Evolutionary conservation across 2,113 vertebrate species (phyloP).

Genomic region (Drymodes brunneopygia): DNA sequence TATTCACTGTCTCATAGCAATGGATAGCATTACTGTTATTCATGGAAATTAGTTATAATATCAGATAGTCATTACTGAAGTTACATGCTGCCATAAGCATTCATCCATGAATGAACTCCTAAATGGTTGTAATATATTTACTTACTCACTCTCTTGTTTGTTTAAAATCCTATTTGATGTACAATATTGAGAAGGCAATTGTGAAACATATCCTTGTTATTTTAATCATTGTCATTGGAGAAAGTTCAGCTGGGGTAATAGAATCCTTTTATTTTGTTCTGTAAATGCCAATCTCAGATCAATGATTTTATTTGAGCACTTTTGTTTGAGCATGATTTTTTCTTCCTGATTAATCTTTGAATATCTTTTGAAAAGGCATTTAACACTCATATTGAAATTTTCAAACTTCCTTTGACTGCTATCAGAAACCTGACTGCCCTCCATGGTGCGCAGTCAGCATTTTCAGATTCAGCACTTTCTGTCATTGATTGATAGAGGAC

Average conservation of each 20-base stretch:
- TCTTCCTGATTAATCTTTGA: background rate
- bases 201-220: background rate
- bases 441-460: slow-evolving; percentile 50
- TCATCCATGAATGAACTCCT: background rate
- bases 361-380: background rate
- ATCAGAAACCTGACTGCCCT: slow-evolving; percentile 11
- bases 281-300: background rate
- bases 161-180: background rate
- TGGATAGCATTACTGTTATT: background rate
- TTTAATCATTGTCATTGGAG: background rate
- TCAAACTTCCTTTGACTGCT: background rate
- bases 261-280: background rate
- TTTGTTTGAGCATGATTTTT: background rate
- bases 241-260: background rate
- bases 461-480: slow-evolving; percentile 58
- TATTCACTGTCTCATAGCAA: background rate
- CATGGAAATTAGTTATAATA: background rate
- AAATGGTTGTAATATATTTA: background rate
- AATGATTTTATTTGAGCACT: background rate
- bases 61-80: background rate
- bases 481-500: slow-evolving; percentile 75
- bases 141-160: background rate
- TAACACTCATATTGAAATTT: background rate
- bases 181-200: background rate
- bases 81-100: background rate